A percentile compares a stretch with the other conserved stretches of the same genome.
Evolutionary conservation across 2,113 vertebrate genomes (phyloP).

Genomic region (mouse (Mus musculus)): GRCm39 chr11:79652501-79653000

Average conservation of each 20-base stretch:
- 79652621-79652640: neutral
- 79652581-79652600: neutral
- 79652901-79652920: neutral
- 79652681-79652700: neutral
- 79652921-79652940: neutral
- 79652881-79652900: neutral
- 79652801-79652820: fast-evolving
- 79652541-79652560: neutral
- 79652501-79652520: neutral
- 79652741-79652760: neutral
- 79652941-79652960: neutral
- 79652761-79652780: neutral
- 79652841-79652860: neutral
- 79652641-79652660: neutral
- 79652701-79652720: neutral
- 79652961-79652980: neutral
- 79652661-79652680: neutral
- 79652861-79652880: neutral
- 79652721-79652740: neutral
- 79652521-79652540: neutral
- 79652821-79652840: neutral
- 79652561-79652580: too few species aligned
- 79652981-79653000: neutral
- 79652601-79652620: neutral
- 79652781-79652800: neutral